Evolutionary conservation across 2,113 vertebrate species (phyloP), one percentile per base, ranked within the genome.

Genomic region (Lota lota): DNA sequence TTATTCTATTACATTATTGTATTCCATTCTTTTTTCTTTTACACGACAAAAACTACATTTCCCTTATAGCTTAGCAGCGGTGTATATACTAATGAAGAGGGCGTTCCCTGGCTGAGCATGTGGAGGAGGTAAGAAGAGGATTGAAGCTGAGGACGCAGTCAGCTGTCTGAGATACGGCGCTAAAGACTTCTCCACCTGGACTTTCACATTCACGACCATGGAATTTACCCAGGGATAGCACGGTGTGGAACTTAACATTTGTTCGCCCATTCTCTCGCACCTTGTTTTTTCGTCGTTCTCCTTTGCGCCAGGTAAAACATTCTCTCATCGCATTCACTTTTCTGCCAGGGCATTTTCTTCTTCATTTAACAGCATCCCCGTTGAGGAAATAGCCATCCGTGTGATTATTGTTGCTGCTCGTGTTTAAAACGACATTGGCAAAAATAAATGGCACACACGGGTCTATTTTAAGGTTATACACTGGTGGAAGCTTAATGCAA

Each of bases 121-220:
- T 92, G 91, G 88, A 93, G 89, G 90, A 87, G 87, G 88, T 84
- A 78, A 88, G 77, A 83, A 80, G 83, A 72, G 85, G 87, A 87
- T 89, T 85, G 83, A 81, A 67, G 69, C 75, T 63, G 82, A 83
- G 79, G 83, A 82, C 78, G 62, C 87, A 70, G 78, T 81, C 77
- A 86, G 77, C 87, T 87, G 87, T 83, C 79, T 82, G 82, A 86
- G 79, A 89, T 79, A 85, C 87, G 67, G 83, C 47, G 85, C 82
- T 82, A 78, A 73, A 64, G 67, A 58, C 80, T 79, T 62, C 79
- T 77, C 70, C 68, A 87, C 86, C 85, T 83, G 87, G 88, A 87
- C 59, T 78, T 83, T 83, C 77, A 63, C 60, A 69, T 77, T 72
- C 83, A 93, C 92, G 40, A 47, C 40, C 40, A 47, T 47, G 40